Conservation (phyloP, 2,797 vertebrate genomes). For the Trichosurus vulpecula region DNA sequence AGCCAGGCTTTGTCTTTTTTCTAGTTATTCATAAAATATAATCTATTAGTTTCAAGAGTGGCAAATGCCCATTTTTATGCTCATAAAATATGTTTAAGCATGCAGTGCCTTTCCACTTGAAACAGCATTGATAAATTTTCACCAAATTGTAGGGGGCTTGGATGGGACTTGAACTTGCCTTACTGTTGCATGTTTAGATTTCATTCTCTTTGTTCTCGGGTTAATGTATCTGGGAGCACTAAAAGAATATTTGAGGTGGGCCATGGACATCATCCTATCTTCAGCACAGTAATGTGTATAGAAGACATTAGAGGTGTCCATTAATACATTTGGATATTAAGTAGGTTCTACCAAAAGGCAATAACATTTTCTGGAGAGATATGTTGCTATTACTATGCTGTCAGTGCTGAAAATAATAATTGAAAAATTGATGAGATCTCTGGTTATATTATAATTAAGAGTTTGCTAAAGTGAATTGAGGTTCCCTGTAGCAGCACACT, state of each 20-base stretch:
- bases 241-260: neutral
- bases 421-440: neutral
- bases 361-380: slow-evolving; percentile 7
- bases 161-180: neutral
- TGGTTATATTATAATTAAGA: neutral
- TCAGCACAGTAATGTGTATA: neutral
- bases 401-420: neutral
- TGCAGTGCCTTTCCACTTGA: neutral
- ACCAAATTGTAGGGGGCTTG: neutral
- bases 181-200: neutral
- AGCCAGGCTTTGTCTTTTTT: neutral
- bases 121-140: neutral
- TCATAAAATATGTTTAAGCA: neutral
- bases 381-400: neutral
- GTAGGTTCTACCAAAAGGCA: neutral
- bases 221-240: neutral
- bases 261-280: neutral
- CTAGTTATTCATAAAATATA: neutral
- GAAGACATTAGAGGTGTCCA: neutral
- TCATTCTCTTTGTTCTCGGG: slow-evolving; percentile 3
- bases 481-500: neutral
- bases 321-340: slow-evolving; percentile 2
- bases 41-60: neutral
- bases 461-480: slow-evolving; percentile 8
- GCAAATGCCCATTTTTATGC: neutral